These are phyloP conservation scores for Thamnaconus septentrionalis DNA, from an alignment of 2,113 vertebrate species.

Conservation along the genomic window DNA sequence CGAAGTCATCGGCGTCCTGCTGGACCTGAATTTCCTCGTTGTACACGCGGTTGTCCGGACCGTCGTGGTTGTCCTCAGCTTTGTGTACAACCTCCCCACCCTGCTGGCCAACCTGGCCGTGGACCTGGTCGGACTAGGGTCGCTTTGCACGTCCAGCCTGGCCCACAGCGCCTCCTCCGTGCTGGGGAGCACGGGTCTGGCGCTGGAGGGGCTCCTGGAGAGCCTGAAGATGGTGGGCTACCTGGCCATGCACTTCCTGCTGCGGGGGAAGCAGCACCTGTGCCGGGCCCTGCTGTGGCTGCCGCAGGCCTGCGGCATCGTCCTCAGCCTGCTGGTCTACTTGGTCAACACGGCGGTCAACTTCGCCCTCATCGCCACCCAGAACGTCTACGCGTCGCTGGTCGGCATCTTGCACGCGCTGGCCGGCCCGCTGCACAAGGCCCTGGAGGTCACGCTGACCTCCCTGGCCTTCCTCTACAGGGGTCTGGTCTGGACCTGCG, in stretches of 20 bases:
- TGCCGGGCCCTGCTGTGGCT: constrained; percentile 78
- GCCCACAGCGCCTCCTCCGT: constrained; percentile 58
- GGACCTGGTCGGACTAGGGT: constrained; percentile 67
- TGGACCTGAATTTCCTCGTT: constrained; percentile 89
- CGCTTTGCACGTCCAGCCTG: constrained; percentile 62
- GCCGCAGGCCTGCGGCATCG: constrained; percentile 83
- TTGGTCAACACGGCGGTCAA: constrained; percentile 89
- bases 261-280: constrained; percentile 83
- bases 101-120: constrained; percentile 75
- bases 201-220: constrained; percentile 81
- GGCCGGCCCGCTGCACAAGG: constrained; percentile 76
- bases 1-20: constrained; percentile 80
- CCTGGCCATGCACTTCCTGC: constrained; percentile 78
- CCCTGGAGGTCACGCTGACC: constrained; percentile 77
- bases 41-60: constrained; percentile 83
- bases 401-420: constrained; percentile 80
- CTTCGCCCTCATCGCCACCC: constrained; percentile 83
- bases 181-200: constrained; percentile 65
- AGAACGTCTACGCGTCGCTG: constrained; percentile 80
- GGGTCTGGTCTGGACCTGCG: constrained; percentile 80
- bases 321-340: constrained; percentile 85
- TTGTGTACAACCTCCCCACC: constrained; percentile 79
- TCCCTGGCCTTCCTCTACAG: constrained; percentile 86
- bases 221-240: constrained; percentile 88
- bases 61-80: constrained; percentile 74